Conservation (phyloP, 2,888 invertebrate genomes). For the Cephonodes hylas region DNA sequence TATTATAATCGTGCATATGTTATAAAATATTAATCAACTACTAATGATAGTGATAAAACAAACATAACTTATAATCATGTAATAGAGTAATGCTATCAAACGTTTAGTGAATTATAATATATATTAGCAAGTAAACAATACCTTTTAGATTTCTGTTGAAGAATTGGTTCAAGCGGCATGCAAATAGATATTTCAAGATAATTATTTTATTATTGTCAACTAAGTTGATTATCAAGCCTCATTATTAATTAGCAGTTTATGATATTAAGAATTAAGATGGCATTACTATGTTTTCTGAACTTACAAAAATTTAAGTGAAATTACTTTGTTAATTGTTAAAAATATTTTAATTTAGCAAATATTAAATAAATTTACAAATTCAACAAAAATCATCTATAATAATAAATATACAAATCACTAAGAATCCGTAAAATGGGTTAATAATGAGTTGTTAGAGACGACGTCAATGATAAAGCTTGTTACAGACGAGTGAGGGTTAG, state of each 20-base stretch:
- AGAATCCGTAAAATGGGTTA: not conserved
- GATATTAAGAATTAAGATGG: not conserved
- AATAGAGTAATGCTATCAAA: not conserved
- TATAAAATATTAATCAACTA: not conserved
- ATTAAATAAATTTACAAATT: conserved; percentile 1
- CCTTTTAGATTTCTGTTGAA: conserved; percentile 16
- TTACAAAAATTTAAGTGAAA: not conserved
- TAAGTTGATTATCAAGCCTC: not conserved
- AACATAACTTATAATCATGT: not conserved
- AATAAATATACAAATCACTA: not conserved
- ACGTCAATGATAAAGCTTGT: conserved; percentile 32
- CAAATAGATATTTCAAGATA: conserved; percentile 15
- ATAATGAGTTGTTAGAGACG: not conserved
- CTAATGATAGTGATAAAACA: not conserved
- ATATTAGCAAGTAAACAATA: not conserved
- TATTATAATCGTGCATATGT: not conserved
- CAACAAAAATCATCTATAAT: not conserved
- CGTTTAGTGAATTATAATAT: not conserved
- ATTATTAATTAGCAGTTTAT: not conserved
- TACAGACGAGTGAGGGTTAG: conserved; percentile 46
- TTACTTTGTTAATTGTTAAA: not conserved
- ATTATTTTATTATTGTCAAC: not conserved
- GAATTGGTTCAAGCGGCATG: conserved; percentile 25
- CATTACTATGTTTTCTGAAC: too few species aligned
- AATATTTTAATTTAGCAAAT: not conserved